A percentile compares a stretch with the other conserved stretches of the same genome.
Evolutionary conservation across 2,888 invertebrate species (phyloP).

Genomic region (Tetheella fluctuosa): DNA sequence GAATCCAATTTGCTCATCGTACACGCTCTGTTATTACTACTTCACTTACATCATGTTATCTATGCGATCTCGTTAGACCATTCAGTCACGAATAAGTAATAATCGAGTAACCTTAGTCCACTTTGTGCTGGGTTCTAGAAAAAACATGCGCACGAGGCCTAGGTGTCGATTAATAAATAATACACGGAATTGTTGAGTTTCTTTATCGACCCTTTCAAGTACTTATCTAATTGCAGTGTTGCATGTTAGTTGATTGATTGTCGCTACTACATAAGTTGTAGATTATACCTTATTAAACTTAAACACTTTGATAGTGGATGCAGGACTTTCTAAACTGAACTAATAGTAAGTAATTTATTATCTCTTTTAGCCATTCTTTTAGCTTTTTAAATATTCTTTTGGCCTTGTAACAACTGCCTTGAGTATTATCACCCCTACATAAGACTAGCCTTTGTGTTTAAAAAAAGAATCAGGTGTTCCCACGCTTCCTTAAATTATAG

Average conservation of each 20-base stretch:
- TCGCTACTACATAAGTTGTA: too few relatives aligned
- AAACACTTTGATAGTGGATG: too few relatives aligned
- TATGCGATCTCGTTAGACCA: not conserved
- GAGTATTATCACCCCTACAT: too few relatives aligned
- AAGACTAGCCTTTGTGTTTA: not conserved
- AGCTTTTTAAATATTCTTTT: too few relatives aligned
- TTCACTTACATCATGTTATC: not conserved
- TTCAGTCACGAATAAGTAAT: slow-evolving; percentile 1
- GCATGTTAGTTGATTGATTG: not conserved
- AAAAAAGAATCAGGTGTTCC: not conserved
- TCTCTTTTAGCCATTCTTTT: too few relatives aligned
- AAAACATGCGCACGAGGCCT: not conserved
- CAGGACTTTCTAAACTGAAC: too few relatives aligned
- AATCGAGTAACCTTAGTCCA: slow-evolving; percentile 2
- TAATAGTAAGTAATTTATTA: too few relatives aligned
- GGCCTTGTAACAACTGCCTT: too few relatives aligned
- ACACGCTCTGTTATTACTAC: not conserved
- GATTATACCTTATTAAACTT: too few relatives aligned
- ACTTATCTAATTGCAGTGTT: not conserved
- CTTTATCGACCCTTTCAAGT: not conserved
- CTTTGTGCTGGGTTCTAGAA: not conserved
- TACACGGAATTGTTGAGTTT: not conserved
- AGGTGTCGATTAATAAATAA: not conserved
- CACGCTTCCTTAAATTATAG: slow-evolving; percentile 5
- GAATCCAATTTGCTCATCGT: too few relatives aligned